These are phyloP conservation scores for Leucoptera coffeella DNA, from an alignment of 2,888 invertebrate genomes.

Conservation along the genomic window DNA sequence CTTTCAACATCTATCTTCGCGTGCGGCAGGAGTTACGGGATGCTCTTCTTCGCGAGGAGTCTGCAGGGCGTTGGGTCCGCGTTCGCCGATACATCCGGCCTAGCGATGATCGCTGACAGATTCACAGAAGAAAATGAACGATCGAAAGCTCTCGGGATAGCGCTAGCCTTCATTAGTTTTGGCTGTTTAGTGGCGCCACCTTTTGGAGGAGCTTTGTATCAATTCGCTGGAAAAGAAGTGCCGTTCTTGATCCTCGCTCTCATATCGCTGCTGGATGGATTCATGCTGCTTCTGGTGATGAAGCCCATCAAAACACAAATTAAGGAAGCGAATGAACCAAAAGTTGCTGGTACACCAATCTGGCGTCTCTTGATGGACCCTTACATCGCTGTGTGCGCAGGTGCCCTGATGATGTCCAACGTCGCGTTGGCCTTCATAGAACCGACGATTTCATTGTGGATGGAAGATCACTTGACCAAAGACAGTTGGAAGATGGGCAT, in stretches of 20 bases:
- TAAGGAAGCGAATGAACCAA: constrained; percentile 63
- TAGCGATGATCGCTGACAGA: constrained; percentile 99
- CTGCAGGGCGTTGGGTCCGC: constrained; percentile 98
- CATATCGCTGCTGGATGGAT: constrained; percentile 87
- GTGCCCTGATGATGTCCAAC: constrained; percentile 98
- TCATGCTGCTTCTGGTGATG: constrained; percentile 92
- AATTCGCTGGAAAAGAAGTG: constrained; percentile 95
- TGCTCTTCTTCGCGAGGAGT: constrained; percentile 94
- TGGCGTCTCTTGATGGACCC: constrained; percentile 96
- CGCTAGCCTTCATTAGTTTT: constrained; percentile 96
- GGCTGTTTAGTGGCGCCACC: constrained; percentile 99
- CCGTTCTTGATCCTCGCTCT: constrained; percentile 94
- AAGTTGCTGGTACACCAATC: constrained; percentile 80
- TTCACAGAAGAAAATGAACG: constrained; percentile 95
- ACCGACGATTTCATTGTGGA: constrained; percentile 98
- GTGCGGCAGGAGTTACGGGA: constrained; percentile 90
- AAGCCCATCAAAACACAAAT: constrained; percentile 82
- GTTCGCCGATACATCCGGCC: constrained; percentile 95
- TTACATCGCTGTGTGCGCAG: constrained; percentile 94
- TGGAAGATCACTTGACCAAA: constrained; percentile 88
- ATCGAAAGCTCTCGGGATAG: constrained; percentile 93
- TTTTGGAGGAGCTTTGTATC: constrained; percentile 94
- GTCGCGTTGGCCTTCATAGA: constrained; percentile 97
- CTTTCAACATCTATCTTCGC: constrained; percentile 96
- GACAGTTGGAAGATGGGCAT: constrained; percentile 98